A percentile compares a stretch with the other conserved stretches of the same genome.
Conservation (phyloP, 2,888 invertebrate species). For the Polylopha cassiicola region DNA sequence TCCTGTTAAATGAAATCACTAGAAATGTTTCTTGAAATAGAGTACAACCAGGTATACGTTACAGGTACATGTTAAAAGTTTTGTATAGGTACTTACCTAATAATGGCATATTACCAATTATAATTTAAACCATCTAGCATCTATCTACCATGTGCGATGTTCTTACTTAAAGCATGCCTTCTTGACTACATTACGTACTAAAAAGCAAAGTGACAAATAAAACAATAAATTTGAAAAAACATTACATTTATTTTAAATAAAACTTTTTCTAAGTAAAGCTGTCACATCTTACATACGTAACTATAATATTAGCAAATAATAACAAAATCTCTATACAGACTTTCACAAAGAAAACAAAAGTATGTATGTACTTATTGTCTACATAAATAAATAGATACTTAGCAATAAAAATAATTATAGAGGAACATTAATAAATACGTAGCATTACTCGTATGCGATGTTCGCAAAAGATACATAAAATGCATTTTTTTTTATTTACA, state of each 20-base stretch:
- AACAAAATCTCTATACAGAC: conserved; percentile 63
- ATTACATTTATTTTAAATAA: conserved; percentile 70
- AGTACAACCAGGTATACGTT: too few relatives aligned
- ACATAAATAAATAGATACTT: conserved; percentile 61
- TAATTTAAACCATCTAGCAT: too few relatives aligned
- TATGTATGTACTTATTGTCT: conserved; percentile 51
- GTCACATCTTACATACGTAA: conserved; percentile 66
- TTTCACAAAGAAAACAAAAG: conserved; percentile 52
- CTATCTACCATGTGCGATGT: too few relatives aligned
- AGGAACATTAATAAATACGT: conserved; percentile 41
- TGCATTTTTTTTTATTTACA: conserved; percentile 44
- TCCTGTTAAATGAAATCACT: too few relatives aligned
- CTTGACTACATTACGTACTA: too few relatives aligned
- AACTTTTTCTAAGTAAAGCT: conserved; percentile 73
- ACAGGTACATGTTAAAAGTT: too few relatives aligned
- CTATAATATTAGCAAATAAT: conserved; percentile 64
- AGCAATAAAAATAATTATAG: conserved; percentile 35
- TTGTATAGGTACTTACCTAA: too few relatives aligned
- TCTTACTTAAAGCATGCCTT: too few relatives aligned
- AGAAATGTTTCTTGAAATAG: too few relatives aligned
- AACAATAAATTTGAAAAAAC: conserved; percentile 57
- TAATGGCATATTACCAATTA: too few relatives aligned
- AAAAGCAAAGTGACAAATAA: conserved; percentile 47
- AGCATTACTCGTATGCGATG: conserved; percentile 62
- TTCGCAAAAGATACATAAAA: conserved; percentile 40